phyloP scores from a whole-genome alignment of 2,888 invertebrate species.

The Acanthosepion lycidas region DNA sequence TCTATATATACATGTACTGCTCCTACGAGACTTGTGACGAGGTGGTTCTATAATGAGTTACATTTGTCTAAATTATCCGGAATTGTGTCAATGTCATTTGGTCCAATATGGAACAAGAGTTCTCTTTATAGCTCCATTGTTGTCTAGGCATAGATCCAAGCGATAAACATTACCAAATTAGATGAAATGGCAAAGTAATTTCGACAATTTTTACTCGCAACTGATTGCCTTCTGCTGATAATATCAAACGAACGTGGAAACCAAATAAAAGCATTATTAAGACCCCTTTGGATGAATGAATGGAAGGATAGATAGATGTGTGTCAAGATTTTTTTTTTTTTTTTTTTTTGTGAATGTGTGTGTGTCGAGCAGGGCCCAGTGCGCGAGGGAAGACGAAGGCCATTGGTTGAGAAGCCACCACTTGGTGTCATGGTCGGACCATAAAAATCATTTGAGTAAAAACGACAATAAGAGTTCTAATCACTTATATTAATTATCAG shows the following conservation, averaged over 20 bases:
- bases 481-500: no score
- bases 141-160: neutral
- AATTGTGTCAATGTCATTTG: neutral
- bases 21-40: no score
- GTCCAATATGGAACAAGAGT: neutral
- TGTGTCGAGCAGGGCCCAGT: neutral
- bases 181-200: neutral
- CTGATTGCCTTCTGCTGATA: neutral
- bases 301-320: neutral
- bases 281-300: neutral
- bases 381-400: neutral
- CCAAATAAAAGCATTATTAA: neutral
- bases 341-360: neutral
- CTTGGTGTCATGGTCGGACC: no score
- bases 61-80: neutral
- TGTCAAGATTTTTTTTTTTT: no score
- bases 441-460: no score
- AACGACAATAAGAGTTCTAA: no score
- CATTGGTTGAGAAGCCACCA: no score
- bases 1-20: no score
- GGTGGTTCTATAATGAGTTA: no score
- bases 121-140: neutral
- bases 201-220: neutral
- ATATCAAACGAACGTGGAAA: neutral
- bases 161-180: neutral